Conservation (phyloP, 2,888 invertebrate species). For the Pheosia gnoma region DNA sequence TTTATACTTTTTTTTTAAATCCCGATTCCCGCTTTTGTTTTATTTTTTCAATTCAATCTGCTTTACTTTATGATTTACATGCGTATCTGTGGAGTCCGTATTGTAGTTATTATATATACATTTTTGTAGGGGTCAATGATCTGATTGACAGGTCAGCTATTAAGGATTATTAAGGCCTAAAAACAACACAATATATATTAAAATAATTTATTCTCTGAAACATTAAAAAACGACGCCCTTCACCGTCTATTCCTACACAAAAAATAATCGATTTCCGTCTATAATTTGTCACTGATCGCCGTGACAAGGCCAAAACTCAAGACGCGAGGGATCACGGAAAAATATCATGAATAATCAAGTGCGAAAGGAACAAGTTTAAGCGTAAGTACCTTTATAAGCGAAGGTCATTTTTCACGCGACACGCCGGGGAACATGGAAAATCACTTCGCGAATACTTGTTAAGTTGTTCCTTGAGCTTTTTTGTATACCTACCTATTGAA, state of each 20-base stretch:
- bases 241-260: not conserved
- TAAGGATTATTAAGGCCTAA: too few species aligned
- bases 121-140: not conserved
- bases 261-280: slow-evolving; percentile 42
- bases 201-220: too few species aligned
- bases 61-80: slow-evolving; percentile 21
- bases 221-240: not conserved
- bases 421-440: slow-evolving; percentile 56
- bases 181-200: too few species aligned
- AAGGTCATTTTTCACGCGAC: slow-evolving; percentile 61
- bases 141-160: too few species aligned
- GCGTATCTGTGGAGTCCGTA: not conserved
- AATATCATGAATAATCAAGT: slow-evolving; percentile 81
- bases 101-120: not conserved
- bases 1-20: slow-evolving; percentile 60
- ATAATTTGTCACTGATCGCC: slow-evolving; percentile 77
- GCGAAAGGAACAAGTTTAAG: slow-evolving; percentile 63
- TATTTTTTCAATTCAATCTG: slow-evolving; percentile 39
- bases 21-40: slow-evolving; percentile 25
- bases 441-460: slow-evolving; percentile 40
- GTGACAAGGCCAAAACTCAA: slow-evolving; percentile 69
- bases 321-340: slow-evolving; percentile 62
- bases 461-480: slow-evolving; percentile 2
- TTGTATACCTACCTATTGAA: not conserved
- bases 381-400: slow-evolving; percentile 46